Evolutionary conservation across 2,797 vertebrate genomes (phyloP).

Genomic region (Lycodopsis pacificus): DNA sequence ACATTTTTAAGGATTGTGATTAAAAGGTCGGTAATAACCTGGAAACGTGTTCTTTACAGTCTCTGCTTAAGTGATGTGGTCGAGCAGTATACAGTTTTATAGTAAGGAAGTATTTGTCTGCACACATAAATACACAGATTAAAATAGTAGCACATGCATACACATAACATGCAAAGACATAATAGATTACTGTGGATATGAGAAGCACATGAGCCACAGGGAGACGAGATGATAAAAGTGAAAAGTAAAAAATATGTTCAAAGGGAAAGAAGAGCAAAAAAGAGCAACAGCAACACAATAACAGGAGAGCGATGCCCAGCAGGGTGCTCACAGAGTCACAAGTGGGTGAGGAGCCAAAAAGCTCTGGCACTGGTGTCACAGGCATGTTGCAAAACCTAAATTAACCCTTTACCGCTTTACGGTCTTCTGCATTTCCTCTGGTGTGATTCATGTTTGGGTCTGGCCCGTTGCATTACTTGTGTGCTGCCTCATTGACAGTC

Average conservation of each 20-base stretch:
- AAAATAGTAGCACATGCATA: background rate
- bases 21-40: slow-evolving; percentile 22
- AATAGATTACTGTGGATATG: background rate
- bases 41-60: background rate
- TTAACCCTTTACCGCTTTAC: slow-evolving; percentile 17
- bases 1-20: background rate
- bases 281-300: slow-evolving; percentile 33
- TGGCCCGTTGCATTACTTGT: slow-evolving; percentile 34
- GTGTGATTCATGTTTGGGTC: background rate
- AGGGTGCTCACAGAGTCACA: slow-evolving; percentile 38
- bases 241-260: slow-evolving; percentile 13
- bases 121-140: slow-evolving; percentile 5
- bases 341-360: slow-evolving; percentile 44
- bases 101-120: slow-evolving; percentile 6
- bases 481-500: slow-evolving; percentile 33
- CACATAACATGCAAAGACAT: background rate
- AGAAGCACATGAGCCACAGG: background rate
- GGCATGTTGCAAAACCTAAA: background rate
- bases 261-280: slow-evolving; percentile 15
- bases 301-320: slow-evolving; percentile 27
- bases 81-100: slow-evolving; percentile 2
- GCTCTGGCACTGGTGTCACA: slow-evolving; percentile 30
- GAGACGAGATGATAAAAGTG: background rate
- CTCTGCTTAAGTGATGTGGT: background rate
- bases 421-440: background rate